phyloP scores from a whole-genome alignment of 2,797 vertebrate genomes.

The Scarus forsteni region DNA sequence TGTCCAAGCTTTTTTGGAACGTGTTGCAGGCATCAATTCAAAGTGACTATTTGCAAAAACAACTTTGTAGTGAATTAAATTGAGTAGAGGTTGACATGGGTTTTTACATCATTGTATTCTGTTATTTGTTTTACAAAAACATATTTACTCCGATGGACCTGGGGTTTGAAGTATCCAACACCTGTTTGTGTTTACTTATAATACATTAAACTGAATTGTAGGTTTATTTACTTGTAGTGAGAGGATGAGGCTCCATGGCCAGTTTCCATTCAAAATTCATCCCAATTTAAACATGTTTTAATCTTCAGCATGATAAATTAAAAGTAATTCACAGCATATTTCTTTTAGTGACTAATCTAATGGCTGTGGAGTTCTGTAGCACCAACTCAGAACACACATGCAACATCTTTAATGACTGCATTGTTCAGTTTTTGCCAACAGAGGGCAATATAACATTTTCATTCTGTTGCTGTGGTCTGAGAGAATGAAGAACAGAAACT shows the following conservation, averaged over 20 bases:
- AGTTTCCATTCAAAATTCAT: conserved; percentile 25
- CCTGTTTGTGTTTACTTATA: not conserved
- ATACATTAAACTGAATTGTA: not conserved
- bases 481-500: conserved; percentile 60
- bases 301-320: conserved; percentile 3
- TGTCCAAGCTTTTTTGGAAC: too few species aligned
- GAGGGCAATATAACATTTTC: conserved; percentile 64
- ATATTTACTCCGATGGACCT: too few species aligned
- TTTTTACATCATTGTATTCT: too few species aligned
- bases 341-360: conserved; percentile 19
- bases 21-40: too few species aligned
- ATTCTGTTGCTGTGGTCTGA: not conserved
- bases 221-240: conserved; percentile 90
- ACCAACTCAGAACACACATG: not conserved
- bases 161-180: not conserved
- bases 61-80: too few species aligned
- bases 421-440: conserved; percentile 61
- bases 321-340: conserved; percentile 19
- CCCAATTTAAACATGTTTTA: not conserved
- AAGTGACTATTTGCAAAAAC: too few species aligned
- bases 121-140: not conserved
- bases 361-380: not conserved
- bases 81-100: too few species aligned
- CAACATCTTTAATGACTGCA: conserved; percentile 37
- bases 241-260: conserved; percentile 85